Evolutionary conservation across 2,113 vertebrate genomes (phyloP).

Genomic region (Origma solitaria): DNA sequence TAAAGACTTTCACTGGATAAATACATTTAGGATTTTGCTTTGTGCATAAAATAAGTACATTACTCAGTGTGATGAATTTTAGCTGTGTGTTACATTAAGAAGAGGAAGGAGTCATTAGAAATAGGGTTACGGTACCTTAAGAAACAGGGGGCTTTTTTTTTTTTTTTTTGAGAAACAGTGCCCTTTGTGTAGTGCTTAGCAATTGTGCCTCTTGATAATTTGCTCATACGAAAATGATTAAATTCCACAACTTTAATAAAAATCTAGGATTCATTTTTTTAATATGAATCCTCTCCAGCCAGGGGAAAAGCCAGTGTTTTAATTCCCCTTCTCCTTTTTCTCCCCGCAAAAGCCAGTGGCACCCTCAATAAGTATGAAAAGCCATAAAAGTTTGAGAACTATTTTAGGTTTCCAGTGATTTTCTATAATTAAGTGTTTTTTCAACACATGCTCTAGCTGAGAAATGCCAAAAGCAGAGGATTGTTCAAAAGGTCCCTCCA

Average conservation of each 20-base stretch:
- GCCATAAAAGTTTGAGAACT: slow-evolving; percentile 49
- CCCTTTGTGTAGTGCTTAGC: background rate
- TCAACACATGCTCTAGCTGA: slow-evolving; percentile 36
- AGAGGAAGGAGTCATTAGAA: background rate
- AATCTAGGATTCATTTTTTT: background rate
- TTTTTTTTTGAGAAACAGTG: background rate
- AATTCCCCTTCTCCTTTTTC: background rate
- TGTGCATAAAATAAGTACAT: slow-evolving; percentile 69
- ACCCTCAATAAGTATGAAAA: background rate
- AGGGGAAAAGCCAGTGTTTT: background rate
- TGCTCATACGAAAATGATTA: background rate
- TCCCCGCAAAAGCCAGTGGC: background rate
- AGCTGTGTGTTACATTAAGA: background rate
- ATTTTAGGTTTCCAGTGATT: slow-evolving; percentile 68
- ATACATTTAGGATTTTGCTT: slow-evolving; percentile 57
- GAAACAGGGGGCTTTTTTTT: background rate
- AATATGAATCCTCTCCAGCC: background rate
- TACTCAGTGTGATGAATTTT: slow-evolving; percentile 67
- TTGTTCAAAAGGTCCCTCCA: slow-evolving; percentile 29
- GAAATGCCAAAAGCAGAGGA: slow-evolving; percentile 42
- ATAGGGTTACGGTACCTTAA: background rate
- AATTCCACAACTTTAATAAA: slow-evolving; percentile 9
- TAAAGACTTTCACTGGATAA: slow-evolving; percentile 55
- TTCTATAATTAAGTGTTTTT: slow-evolving; percentile 64
- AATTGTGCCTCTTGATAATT: background rate